Percentiles rank a stretch among this genome's conserved stretches.
These are phyloP conservation scores for Notodonta dromedarius DNA, from an alignment of 2,888 invertebrate genomes.

Conservation along the genomic window DNA sequence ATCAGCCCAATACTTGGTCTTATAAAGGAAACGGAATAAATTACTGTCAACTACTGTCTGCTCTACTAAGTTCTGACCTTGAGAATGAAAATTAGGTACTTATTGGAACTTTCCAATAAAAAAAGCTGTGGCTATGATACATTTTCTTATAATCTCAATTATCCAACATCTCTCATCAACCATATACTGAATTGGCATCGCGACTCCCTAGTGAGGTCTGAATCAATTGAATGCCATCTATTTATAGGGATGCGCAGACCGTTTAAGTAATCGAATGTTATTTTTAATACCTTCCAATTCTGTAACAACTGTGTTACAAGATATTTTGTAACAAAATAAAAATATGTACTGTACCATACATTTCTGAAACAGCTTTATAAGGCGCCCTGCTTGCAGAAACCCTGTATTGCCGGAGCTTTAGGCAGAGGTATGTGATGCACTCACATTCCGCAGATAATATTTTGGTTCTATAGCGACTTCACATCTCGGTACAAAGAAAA, in stretches of 20 bases:
- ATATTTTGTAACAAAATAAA: no score
- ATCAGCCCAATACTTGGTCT: conserved; percentile 13
- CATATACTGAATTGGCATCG: background rate
- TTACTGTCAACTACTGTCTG: background rate
- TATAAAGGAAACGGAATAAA: background rate
- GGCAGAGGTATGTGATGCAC: no score
- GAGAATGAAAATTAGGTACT: background rate
- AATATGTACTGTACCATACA: no score
- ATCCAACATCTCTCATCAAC: background rate
- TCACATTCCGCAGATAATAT: no score
- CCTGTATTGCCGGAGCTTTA: no score
- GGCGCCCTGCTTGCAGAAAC: no score
- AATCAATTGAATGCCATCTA: conserved; percentile 6
- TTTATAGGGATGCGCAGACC: conserved; percentile 4
- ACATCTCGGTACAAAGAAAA: no score
- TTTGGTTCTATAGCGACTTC: no score
- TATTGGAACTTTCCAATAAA: background rate
- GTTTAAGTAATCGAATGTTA: background rate
- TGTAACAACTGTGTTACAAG: background rate
- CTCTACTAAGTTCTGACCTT: background rate
- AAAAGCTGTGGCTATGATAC: background rate
- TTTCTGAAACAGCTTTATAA: no score
- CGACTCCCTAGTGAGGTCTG: background rate
- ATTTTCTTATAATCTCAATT: background rate
- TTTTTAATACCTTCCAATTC: background rate